Conservation (phyloP, 2,888 invertebrate genomes). For the Eristalinus sepulchralis region DNA sequence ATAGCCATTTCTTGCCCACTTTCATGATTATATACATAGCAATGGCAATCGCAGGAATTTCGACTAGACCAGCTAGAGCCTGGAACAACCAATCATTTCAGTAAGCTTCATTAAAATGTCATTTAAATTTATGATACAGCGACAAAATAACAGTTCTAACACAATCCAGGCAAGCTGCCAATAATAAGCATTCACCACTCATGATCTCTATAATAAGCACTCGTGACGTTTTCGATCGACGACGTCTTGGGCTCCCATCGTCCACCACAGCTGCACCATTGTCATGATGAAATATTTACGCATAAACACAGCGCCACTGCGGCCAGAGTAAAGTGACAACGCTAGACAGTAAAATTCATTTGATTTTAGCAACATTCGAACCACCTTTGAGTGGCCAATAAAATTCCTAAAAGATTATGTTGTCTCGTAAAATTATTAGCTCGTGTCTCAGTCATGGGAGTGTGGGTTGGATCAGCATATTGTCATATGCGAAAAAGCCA, state of each 20-base stretch:
- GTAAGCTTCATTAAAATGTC: constrained; percentile 4
- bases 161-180: constrained; percentile 51
- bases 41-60: constrained; percentile 89
- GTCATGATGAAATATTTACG: constrained; percentile 40
- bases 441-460: constrained; percentile 12
- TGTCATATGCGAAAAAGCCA: not conserved
- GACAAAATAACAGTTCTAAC: constrained; percentile 32
- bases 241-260: constrained; percentile 5
- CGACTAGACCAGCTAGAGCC: constrained; percentile 87
- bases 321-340: not conserved
- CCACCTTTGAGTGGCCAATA: constrained; percentile 21
- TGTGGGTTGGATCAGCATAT: not conserved
- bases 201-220: constrained; percentile 26
- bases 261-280: not conserved
- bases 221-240: constrained; percentile 45
- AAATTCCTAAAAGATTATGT: constrained; percentile 19
- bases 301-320: constrained; percentile 28
- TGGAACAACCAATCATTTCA: constrained; percentile 72
- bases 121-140: constrained; percentile 38
- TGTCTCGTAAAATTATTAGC: constrained; percentile 42
- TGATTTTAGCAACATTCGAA: constrained; percentile 14
- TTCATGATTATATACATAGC: constrained; percentile 89
- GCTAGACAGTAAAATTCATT: constrained; percentile 1
- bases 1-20: constrained; percentile 87
- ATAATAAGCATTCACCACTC: not conserved